phyloP scores from a whole-genome alignment of 2,888 invertebrate species.

The Eristalis arbustorum region DNA sequence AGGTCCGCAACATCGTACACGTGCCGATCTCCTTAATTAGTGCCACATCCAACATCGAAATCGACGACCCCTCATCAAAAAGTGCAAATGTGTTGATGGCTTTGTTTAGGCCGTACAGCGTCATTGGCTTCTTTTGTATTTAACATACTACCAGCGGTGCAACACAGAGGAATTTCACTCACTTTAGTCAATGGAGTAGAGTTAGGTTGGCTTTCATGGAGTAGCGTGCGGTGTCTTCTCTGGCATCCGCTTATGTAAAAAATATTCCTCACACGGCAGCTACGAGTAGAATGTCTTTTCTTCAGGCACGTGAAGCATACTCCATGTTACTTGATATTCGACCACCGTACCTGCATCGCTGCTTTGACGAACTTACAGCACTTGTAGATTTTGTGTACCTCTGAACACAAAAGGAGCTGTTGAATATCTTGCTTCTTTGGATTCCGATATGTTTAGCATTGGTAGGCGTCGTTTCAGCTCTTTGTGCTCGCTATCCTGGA shows the following conservation, averaged over 20 bases:
- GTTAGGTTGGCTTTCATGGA: constrained; percentile 3
- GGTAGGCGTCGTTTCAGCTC: no score
- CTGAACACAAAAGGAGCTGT: no score
- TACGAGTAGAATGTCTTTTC: constrained; percentile 17
- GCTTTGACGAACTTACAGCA: constrained; percentile 5
- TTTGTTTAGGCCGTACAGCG: constrained; percentile 27
- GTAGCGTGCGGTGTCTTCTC: constrained; percentile 12
- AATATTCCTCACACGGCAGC: constrained; percentile 6
- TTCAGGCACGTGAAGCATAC: constrained; percentile 36
- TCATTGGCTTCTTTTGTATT: constrained; percentile 35
- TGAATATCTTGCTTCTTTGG: no score
- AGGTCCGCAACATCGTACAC: no score
- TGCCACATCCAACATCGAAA: no score
- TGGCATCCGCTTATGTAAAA: constrained; percentile 22
- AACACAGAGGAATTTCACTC: no score
- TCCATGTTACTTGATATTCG: background rate
- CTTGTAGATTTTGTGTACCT: constrained; percentile 3
- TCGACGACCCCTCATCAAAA: no score
- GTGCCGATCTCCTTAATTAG: constrained; percentile 39
- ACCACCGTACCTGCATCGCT: constrained; percentile 11
- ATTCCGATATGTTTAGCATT: no score
- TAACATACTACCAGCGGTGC: background rate
- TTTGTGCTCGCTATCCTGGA: no score
- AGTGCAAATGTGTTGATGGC: constrained; percentile 36
- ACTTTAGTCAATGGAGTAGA: background rate